These are phyloP conservation scores for Sebastes schlegelii DNA, from an alignment of 2,113 vertebrate genomes.

Conservation along the genomic window DNA sequence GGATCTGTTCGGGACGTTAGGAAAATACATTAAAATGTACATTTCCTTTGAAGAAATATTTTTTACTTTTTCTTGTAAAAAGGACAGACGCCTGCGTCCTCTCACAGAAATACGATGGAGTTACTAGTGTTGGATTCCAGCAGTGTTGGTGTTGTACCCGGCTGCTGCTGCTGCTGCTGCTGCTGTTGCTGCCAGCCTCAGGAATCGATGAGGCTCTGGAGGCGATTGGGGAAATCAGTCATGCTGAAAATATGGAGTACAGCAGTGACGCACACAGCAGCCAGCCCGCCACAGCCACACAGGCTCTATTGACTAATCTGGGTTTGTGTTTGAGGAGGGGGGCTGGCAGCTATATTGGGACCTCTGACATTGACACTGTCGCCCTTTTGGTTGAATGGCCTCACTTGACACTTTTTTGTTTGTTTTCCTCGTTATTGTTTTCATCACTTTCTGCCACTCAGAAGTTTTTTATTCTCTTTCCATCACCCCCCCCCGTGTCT, in stretches of 20 bases:
- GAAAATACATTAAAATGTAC: neutral
- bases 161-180: slow-evolving; percentile 25
- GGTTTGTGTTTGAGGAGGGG: slow-evolving; percentile 51
- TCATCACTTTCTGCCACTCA: neutral
- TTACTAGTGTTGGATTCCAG: slow-evolving; percentile 21
- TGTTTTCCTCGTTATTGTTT: slow-evolving; percentile 40
- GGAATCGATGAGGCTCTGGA: slow-evolving; percentile 79
- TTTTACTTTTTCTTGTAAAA: neutral
- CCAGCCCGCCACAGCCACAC: slow-evolving; percentile 60
- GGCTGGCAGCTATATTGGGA: slow-evolving; percentile 67
- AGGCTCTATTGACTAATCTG: slow-evolving; percentile 78
- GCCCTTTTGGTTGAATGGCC: slow-evolving; percentile 73
- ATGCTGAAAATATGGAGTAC: slow-evolving; percentile 84
- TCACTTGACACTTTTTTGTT: slow-evolving; percentile 69
- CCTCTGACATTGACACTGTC: slow-evolving; percentile 79
- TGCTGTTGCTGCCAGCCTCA: slow-evolving; percentile 29
- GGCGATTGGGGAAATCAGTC: slow-evolving; percentile 83
- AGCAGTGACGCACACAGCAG: slow-evolving; percentile 80
- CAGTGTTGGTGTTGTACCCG: slow-evolving; percentile 24
- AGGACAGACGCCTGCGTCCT: neutral
- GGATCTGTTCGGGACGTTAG: neutral
- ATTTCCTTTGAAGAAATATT: neutral
- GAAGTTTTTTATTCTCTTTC: slow-evolving; percentile 4
- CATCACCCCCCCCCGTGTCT: neutral
- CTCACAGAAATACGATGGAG: slow-evolving; percentile 8